Percentiles rank a stretch among this genome's conserved stretches.
Conservation (phyloP, 2,888 invertebrate genomes). For the Glaucopsyche alexis region DNA sequence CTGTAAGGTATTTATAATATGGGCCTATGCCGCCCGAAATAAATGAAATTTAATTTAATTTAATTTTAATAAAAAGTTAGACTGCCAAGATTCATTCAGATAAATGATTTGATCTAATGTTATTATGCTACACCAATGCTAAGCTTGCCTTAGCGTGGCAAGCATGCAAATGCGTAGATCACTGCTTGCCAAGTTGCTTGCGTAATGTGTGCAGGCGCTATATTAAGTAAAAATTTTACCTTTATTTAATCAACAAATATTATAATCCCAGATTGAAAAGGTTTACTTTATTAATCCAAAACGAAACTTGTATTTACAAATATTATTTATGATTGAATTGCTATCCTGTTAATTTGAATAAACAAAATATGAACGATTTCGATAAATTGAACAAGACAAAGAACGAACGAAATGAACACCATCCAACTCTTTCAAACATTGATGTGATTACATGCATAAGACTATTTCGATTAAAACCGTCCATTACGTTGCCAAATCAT, state of each 20-base stretch:
- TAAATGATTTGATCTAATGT: too few species aligned
- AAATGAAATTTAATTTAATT: too few species aligned
- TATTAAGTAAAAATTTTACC: too few species aligned
- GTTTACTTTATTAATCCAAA: background rate
- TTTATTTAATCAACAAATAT: background rate
- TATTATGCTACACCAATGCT: too few species aligned
- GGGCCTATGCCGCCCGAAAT: too few species aligned
- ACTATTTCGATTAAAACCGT: conserved; percentile 48
- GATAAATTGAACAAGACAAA: background rate
- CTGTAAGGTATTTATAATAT: too few species aligned
- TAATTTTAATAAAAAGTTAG: too few species aligned
- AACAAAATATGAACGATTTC: background rate
- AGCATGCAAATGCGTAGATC: too few species aligned
- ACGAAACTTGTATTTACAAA: background rate
- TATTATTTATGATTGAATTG: background rate
- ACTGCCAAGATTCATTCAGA: too few species aligned
- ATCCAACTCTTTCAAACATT: conserved; percentile 40
- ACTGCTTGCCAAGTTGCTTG: too few species aligned
- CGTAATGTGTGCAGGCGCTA: too few species aligned
- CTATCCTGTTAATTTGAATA: background rate
- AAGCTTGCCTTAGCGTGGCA: too few species aligned
- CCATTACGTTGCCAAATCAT: conserved; percentile 34
- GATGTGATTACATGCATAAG: conserved; percentile 46
- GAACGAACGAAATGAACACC: conserved; percentile 35
- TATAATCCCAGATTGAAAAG: background rate